Percentiles rank a stretch among this genome's conserved stretches.
Evolutionary conservation across 1,140 invertebrate species (phyloP).

Genomic region (Tribolium madens): DNA sequence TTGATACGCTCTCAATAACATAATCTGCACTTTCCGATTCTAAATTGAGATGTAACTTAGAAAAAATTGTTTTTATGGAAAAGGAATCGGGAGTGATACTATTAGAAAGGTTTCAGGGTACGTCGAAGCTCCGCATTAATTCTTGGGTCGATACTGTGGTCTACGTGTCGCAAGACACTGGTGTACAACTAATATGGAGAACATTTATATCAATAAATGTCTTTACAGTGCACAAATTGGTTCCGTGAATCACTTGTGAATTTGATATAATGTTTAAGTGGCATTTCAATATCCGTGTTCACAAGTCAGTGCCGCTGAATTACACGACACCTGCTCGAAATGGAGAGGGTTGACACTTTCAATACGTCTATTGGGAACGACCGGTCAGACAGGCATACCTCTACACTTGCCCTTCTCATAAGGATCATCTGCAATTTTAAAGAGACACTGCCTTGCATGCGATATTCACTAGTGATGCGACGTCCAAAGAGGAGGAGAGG

Average conservation of each 20-base stretch:
- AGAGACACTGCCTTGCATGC: background rate
- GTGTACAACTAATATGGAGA: constrained; percentile 49
- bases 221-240: constrained; percentile 48
- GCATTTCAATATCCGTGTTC: constrained; percentile 61
- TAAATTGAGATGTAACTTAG: background rate
- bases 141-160: constrained; percentile 4
- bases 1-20: background rate
- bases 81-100: background rate
- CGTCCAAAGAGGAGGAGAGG: no score
- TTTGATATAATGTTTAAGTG: constrained; percentile 61
- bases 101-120: background rate
- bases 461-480: background rate
- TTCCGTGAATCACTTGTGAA: constrained; percentile 56
- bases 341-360: constrained; percentile 54
- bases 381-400: constrained; percentile 15
- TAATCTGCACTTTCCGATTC: background rate
- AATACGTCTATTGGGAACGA: constrained; percentile 53
- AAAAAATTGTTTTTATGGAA: background rate
- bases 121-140: constrained; percentile 7
- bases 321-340: constrained; percentile 57
- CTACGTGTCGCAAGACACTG: constrained; percentile 29
- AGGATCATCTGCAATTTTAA: constrained; percentile 15
- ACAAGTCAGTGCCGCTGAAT: constrained; percentile 53
- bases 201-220: constrained; percentile 56
- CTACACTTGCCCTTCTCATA: background rate